Conservation (phyloP, 2,797 vertebrate genomes). For the Anabas testudineus region DNA sequence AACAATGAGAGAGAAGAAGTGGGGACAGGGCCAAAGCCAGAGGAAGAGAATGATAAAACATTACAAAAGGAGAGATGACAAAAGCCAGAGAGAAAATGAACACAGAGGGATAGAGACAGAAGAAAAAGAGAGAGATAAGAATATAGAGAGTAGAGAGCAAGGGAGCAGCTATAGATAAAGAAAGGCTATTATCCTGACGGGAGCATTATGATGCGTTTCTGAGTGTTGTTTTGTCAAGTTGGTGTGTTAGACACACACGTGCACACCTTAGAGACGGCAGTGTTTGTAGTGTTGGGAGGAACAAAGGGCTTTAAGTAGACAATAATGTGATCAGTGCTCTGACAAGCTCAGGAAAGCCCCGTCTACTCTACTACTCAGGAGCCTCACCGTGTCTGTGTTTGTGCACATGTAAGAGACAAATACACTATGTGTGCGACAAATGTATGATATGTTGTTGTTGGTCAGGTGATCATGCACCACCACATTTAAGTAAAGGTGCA, state of each 20-base stretch:
- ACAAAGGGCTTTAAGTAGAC: constrained; percentile 77
- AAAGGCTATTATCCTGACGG: constrained; percentile 72
- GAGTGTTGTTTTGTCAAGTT: constrained; percentile 64
- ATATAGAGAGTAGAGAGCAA: constrained; percentile 44
- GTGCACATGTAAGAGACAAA: background rate
- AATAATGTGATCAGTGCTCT: constrained; percentile 75
- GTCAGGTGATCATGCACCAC: background rate
- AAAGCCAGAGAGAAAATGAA: constrained; percentile 57
- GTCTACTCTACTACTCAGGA: constrained; percentile 42
- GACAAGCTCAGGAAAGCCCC: constrained; percentile 65
- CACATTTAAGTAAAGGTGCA: background rate
- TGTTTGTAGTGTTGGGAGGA: constrained; percentile 65
- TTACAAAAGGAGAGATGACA: constrained; percentile 45
- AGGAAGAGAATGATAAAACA: constrained; percentile 54
- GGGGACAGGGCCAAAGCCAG: constrained; percentile 45
- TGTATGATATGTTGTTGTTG: background rate
- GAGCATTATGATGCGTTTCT: constrained; percentile 66
- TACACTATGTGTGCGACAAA: constrained; percentile 1
- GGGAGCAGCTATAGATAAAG: constrained; percentile 67
- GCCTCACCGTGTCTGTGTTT: constrained; percentile 22
- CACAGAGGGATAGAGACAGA: constrained; percentile 2
- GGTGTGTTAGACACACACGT: constrained; percentile 44
- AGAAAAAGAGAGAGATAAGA: constrained; percentile 8
- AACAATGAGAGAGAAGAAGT: constrained; percentile 36
- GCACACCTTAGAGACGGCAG: constrained; percentile 53